Evolutionary conservation across 1,140 invertebrate genomes (phyloP), one percentile per base, ranked within the genome.

Genomic region (Mya arenaria): DNA sequence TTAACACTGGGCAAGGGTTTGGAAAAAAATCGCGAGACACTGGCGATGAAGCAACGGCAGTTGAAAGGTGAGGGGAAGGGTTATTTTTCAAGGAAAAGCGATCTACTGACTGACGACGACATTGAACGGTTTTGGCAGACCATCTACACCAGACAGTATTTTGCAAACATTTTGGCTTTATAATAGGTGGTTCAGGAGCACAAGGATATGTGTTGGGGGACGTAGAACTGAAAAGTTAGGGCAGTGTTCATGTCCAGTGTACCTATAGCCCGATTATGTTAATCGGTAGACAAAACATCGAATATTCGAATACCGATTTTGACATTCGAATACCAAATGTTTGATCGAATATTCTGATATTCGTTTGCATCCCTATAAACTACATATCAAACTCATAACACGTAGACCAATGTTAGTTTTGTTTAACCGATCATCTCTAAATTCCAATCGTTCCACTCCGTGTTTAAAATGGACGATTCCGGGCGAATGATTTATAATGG

Each of bases 181-280:
- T n/a, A 65, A 65, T 65, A 65, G 36, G 62, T 34, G 3, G 4
- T 65, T 17, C 62, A 34, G 19, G 25, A 34, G 3, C 36, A 34
- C 36, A 28, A 32, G 19, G 62, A 65, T 39, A 65, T 65, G 62
- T 65, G 62, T 39, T 65, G 62, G 62, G 62, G 62, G n/a, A 37
- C 36, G 19, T n/a, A 37, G 36, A 6, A 17, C 25, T 36, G 36
- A 23, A 65, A 23, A 28, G 34, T 8, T 3, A 23, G 25, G 15
- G 62, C 36, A 62, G 19, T 62, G n/a, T n/a, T n/a, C n/a, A 62
- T 30, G 17, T 62, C 10, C 23, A 62, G 36, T 62, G 30, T 62
- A 15, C 58, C 6, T 28, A 62, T 28, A 62, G 58, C 30, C 58
- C 30, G 36, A 62, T 34, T 23, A 62, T 32, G 36, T 32, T 34